These are phyloP conservation scores for Austrolebias charrua DNA, from an alignment of 2,797 vertebrate species.

Conservation along the genomic window DNA sequence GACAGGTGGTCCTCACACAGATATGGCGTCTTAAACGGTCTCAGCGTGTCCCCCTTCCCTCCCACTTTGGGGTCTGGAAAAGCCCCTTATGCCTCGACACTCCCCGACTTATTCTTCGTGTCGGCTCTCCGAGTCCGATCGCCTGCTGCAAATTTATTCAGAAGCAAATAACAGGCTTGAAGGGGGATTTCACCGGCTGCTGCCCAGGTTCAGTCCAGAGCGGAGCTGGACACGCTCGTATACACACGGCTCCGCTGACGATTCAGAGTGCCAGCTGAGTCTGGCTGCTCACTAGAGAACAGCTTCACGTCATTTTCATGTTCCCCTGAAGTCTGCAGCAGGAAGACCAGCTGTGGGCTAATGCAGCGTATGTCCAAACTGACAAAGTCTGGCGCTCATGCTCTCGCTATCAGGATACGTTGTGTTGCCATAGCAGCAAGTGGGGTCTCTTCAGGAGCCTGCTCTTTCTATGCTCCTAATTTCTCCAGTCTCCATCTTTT, in stretches of 20 bases:
- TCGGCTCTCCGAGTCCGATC: slow-evolving; percentile 23
- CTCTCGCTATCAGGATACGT: slow-evolving; percentile 39
- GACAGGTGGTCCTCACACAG: slow-evolving; percentile 74
- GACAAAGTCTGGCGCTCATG: slow-evolving; percentile 39
- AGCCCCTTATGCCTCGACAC: slow-evolving; percentile 31
- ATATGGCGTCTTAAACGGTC: slow-evolving; percentile 68
- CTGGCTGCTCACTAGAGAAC: slow-evolving; percentile 60
- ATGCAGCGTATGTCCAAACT: slow-evolving; percentile 44
- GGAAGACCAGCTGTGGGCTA: slow-evolving; percentile 70
- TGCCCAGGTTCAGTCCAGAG: slow-evolving; percentile 30
- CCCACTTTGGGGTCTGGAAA: slow-evolving; percentile 34
- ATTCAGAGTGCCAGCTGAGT: slow-evolving; percentile 35
- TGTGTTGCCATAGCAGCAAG: slow-evolving; percentile 77
- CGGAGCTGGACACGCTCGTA: slow-evolving; percentile 15
- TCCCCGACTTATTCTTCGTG: slow-evolving; percentile 50
- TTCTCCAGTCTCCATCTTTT: slow-evolving; percentile 35
- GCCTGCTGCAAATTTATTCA: slow-evolving; percentile 59
- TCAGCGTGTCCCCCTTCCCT: slow-evolving; percentile 10
- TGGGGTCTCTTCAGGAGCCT: slow-evolving; percentile 64
- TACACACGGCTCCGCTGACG: slow-evolving; percentile 10
- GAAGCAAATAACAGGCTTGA: slow-evolving; percentile 60
- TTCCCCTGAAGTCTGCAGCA: slow-evolving; percentile 69
- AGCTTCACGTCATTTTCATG: slow-evolving; percentile 56
- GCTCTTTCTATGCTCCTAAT: slow-evolving; percentile 52
- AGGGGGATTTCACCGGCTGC: slow-evolving; percentile 56